Conservation (phyloP, 2,888 invertebrate genomes). For the Aphidoletes aphidimyza region DNA sequence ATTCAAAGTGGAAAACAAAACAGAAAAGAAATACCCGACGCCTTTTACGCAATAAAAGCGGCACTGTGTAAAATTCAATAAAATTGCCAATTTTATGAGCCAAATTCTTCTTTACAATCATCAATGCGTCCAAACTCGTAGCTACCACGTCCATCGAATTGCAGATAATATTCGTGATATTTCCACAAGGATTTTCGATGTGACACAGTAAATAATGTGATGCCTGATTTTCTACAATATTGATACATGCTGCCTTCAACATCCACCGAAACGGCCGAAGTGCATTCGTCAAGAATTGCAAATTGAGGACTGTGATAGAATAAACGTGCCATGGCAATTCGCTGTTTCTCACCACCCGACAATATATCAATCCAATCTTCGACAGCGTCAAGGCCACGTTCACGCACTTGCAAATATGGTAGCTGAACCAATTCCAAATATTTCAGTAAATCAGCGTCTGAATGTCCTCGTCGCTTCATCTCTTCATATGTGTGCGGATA, state of each 20-base stretch:
- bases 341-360: conserved; percentile 95
- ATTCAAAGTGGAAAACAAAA: not conserved
- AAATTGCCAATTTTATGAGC: conserved; percentile 75
- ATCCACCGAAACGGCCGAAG: conserved; percentile 97
- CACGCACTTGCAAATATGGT: conserved; percentile 83
- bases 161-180: conserved; percentile 95
- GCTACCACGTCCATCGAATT: conserved; percentile 94
- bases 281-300: conserved; percentile 98
- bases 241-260: conserved; percentile 98
- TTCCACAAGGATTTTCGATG: conserved; percentile 97
- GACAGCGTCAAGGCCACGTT: conserved; percentile 89
- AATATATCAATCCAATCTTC: conserved; percentile 99
- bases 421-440: conserved; percentile 87
- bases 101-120: conserved; percentile 88
- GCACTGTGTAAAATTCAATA: not conserved
- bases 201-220: conserved; percentile 96
- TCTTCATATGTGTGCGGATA: conserved; percentile 93
- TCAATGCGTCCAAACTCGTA: conserved; percentile 90
- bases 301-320: conserved; percentile 98
- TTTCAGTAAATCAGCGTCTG: conserved; percentile 80
- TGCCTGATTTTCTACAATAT: conserved; percentile 85
- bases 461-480: conserved; percentile 80
- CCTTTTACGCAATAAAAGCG: not conserved
- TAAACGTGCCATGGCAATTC: conserved; percentile 97
- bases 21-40: conserved; percentile 25